Evolutionary conservation across 2,113 vertebrate species (phyloP).

Genomic region (Epinephelus moara): DNA sequence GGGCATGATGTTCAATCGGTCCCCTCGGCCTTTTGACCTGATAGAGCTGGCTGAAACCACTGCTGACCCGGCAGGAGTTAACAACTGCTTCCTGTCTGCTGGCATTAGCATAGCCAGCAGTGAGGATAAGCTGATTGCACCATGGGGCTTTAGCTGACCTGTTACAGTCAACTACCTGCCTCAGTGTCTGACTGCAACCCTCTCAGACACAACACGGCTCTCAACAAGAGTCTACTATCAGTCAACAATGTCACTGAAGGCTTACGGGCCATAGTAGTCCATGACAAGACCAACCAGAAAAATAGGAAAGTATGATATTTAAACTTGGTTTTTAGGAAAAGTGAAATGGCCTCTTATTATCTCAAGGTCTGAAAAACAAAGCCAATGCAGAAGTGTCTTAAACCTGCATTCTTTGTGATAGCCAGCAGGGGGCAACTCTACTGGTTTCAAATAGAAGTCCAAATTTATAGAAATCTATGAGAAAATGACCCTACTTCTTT

Average conservation of each 20-base stretch:
- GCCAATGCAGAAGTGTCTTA: too few relatives aligned
- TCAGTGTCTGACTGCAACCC: neutral
- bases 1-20: slow-evolving; percentile 55
- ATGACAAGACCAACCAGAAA: neutral
- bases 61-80: slow-evolving; percentile 81
- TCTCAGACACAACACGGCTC: slow-evolving; percentile 24
- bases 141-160: slow-evolving; percentile 58
- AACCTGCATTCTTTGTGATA: too few relatives aligned
- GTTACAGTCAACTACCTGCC: slow-evolving; percentile 31
- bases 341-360: too few relatives aligned
- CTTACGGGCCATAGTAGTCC: neutral
- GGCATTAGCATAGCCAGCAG: slow-evolving; percentile 77
- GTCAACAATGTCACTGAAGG: neutral
- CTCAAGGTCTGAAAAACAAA: too few relatives aligned
- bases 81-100: slow-evolving; percentile 87
- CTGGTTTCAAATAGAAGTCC: too few relatives aligned
- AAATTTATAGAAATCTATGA: too few relatives aligned
- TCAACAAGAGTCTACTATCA: neutral
- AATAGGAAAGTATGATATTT: neutral
- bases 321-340: too few relatives aligned
- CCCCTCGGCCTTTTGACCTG: slow-evolving; percentile 38
- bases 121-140: slow-evolving; percentile 78
- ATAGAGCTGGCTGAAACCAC: slow-evolving; percentile 71
- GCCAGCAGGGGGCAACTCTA: too few relatives aligned
- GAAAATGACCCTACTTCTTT: too few relatives aligned